Evolutionary conservation across 2,113 vertebrate genomes (phyloP).

Genomic region (Papio anubis): DNA sequence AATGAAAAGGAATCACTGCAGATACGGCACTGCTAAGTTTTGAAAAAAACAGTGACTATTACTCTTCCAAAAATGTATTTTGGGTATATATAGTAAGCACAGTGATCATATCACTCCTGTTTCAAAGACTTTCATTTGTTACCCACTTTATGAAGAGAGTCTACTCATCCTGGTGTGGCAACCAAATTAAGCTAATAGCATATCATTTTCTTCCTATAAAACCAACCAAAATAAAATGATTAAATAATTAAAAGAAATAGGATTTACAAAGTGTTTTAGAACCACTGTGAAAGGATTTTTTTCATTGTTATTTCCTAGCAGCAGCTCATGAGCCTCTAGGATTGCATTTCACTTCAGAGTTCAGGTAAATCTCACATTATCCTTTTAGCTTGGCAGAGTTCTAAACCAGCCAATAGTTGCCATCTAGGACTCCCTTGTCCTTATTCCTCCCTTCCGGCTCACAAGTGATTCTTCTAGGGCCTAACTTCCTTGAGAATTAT

Average conservation of each 20-base stretch:
- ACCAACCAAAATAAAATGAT: background rate
- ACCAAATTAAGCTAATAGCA: background rate
- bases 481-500: background rate
- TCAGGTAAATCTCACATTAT: background rate
- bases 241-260: background rate
- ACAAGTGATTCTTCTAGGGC: background rate
- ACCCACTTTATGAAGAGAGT: background rate
- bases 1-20: background rate
- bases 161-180: background rate
- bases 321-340: background rate
- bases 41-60: background rate
- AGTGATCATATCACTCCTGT: background rate
- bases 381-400: background rate
- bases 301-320: background rate
- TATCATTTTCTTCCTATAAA: background rate
- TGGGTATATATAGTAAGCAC: background rate
- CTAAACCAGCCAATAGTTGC: background rate
- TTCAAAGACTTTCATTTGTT: background rate
- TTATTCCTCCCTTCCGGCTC: background rate
- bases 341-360: background rate
- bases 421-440: background rate
- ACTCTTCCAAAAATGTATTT: background rate
- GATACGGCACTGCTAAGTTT: background rate
- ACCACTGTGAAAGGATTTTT: background rate
- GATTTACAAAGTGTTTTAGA: background rate